These are phyloP conservation scores for Metacarcinus magister DNA, from an alignment of 2,888 invertebrate genomes.

Conservation along the genomic window DNA sequence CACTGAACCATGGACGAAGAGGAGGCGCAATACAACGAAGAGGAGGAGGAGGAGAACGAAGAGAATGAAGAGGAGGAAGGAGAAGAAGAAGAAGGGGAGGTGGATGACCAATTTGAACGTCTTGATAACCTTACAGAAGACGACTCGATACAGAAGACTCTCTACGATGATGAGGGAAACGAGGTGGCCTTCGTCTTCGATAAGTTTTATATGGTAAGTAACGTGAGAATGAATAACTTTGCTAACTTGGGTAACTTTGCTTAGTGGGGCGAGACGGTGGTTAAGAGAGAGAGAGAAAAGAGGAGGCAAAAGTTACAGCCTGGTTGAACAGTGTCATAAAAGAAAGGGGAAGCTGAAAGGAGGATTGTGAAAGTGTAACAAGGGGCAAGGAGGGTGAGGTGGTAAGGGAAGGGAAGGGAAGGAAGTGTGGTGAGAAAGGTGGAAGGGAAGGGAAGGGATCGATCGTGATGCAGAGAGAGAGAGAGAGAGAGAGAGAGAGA, in stretches of 20 bases:
- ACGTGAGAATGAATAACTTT: not conserved
- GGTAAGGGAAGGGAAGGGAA: not conserved
- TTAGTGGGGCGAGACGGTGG: not conserved
- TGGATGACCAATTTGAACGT: constrained; percentile 66
- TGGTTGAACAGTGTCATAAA: not conserved
- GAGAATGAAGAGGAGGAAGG: constrained; percentile 50
- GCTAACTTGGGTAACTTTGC: not conserved
- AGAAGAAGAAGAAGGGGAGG: constrained; percentile 62
- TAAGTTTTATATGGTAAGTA: constrained; percentile 74
- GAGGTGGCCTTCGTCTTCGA: constrained; percentile 74
- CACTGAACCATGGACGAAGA: constrained; percentile 61
- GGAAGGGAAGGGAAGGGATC: not conserved
- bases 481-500: constrained; percentile 55
- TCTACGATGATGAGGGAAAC: constrained; percentile 72
- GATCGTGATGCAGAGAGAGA: constrained; percentile 4
- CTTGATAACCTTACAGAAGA: constrained; percentile 4
- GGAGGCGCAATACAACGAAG: constrained; percentile 49
- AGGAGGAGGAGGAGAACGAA: not conserved
- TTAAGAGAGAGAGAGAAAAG: not conserved
- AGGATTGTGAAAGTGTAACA: constrained; percentile 34
- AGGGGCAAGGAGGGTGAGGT: not conserved
- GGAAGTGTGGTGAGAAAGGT: not conserved
- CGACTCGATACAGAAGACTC: constrained; percentile 56
- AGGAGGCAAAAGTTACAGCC: not conserved
- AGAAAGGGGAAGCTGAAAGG: constrained; percentile 11